phyloP scores from a whole-genome alignment of 2,888 invertebrate species.

The Sesia bembeciformis region DNA sequence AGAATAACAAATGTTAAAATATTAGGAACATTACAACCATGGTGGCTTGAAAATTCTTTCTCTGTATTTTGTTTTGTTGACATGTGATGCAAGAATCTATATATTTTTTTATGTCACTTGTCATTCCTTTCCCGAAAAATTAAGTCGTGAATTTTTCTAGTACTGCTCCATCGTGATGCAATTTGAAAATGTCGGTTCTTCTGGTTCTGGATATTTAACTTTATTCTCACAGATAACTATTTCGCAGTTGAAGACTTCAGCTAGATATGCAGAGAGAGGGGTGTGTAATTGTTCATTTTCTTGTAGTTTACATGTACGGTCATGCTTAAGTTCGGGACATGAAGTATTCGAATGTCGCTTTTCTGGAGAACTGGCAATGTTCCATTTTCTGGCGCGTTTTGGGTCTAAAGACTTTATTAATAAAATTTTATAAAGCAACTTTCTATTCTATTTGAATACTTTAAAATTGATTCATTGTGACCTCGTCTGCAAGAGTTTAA shows the following conservation, averaged over 20 bases:
- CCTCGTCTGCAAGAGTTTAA: too few relatives aligned
- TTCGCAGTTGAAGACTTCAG: slow-evolving; percentile 17
- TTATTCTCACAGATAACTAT: slow-evolving; percentile 20
- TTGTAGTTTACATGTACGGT: slow-evolving; percentile 11
- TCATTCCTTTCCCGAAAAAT: slow-evolving; percentile 27
- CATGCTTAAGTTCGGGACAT: slow-evolving; percentile 17
- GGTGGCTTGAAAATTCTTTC: not conserved
- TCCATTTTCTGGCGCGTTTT: too few relatives aligned
- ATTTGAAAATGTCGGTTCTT: slow-evolving; percentile 21
- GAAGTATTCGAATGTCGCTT: slow-evolving; percentile 10
- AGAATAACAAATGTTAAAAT: too few relatives aligned
- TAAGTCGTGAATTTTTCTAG: slow-evolving; percentile 19
- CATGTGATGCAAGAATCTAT: too few relatives aligned
- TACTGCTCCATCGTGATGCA: slow-evolving; percentile 21
- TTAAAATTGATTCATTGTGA: too few relatives aligned
- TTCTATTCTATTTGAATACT: too few relatives aligned
- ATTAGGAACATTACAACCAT: not conserved
- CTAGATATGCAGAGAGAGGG: slow-evolving; percentile 19
- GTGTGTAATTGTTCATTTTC: slow-evolving; percentile 17
- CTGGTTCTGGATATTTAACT: slow-evolving; percentile 11
- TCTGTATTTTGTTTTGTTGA: too few relatives aligned
- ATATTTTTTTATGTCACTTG: too few relatives aligned
- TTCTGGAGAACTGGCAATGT: too few relatives aligned
- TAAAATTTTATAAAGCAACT: too few relatives aligned
- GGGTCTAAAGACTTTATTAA: too few relatives aligned